Evolutionary conservation across 2,888 invertebrate species (phyloP), one percentile per base, ranked within the genome.

Genomic region (Cotesia congregata): DNA sequence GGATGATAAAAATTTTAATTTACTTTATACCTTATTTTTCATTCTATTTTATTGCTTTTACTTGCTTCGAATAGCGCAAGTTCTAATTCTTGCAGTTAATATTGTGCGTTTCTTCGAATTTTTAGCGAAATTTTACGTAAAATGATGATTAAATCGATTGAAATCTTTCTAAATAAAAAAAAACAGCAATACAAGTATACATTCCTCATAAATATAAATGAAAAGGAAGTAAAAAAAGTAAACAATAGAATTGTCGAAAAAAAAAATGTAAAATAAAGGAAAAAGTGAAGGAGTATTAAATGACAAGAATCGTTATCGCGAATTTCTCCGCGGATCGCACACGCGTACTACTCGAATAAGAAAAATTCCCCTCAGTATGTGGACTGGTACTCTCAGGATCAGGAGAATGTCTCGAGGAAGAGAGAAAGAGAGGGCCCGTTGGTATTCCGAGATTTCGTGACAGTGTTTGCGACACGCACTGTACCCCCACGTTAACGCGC

Each of bases 381-480:
- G 50, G 9, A 50, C 50, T 50, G 50, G 72, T 20, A 61, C 68
- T 60, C 65, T 64, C 20, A 59, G 12, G 67, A 60, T 59, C 30
- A 30, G 50, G 9, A 50, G 50, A 50, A 50, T 50, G 50, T 50
- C 7, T 7, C 7, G 50, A 50, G 50, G 50, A 50, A 50, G 50
- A 50, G 50, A 50, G 50, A 50, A 12, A 50, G 12, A 50, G 50
- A 50, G 50, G 65, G 74, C 62, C 71, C 71, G 69, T 64, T 65
- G 75, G 74, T 78, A 79, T 79, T 76, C 65, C 69, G 77, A 74
- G 82, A 78, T 81, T 78, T 78, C 79, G 80, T 77, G 82, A 80
- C 82, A 81, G 79, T 83, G 83, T 84, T 84, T 80, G 80, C 82
- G 82, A 79, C 82, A 80, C 82, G 81, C 82, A 83, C 82, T 83